Conservation (phyloP, 1,140 invertebrate genomes). For the Panagrolaimus sp. region DNA sequence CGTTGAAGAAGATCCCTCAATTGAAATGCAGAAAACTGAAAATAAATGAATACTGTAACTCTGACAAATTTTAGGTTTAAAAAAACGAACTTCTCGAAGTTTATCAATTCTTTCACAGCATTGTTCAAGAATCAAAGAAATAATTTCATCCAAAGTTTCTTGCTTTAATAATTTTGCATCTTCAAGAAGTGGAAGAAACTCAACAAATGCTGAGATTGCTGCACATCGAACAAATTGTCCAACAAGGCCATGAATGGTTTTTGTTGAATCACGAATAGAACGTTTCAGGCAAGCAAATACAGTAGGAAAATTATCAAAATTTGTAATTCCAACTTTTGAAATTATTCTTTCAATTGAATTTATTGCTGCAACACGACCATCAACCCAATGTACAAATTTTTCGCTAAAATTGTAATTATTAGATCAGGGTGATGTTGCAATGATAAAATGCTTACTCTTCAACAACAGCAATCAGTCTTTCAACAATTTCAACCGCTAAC, state of each 20-base stretch:
- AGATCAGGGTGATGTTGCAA: background rate
- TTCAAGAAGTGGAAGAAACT: background rate
- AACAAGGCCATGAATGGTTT: background rate
- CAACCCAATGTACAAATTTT: background rate
- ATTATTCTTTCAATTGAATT: background rate
- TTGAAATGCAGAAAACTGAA: background rate
- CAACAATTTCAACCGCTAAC: background rate
- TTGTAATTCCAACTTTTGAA: background rate
- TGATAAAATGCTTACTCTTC: constrained; percentile 3
- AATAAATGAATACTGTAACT: no score
- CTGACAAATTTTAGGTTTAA: no score
- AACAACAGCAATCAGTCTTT: background rate
- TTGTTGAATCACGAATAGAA: background rate
- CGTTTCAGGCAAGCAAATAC: background rate
- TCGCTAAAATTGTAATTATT: background rate
- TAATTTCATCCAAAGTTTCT: background rate
- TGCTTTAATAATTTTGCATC: background rate
- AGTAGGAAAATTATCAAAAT: background rate
- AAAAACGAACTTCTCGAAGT: background rate
- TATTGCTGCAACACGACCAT: background rate
- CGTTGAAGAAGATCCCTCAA: background rate
- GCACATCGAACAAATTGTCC: constrained; percentile 1
- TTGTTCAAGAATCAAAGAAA: background rate
- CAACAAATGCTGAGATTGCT: background rate
- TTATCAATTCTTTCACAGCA: constrained; percentile 14